Evolutionary conservation across 2,888 invertebrate genomes (phyloP), one percentile per base, ranked within the genome.

Genomic region (Watsonalla cultraria): DNA sequence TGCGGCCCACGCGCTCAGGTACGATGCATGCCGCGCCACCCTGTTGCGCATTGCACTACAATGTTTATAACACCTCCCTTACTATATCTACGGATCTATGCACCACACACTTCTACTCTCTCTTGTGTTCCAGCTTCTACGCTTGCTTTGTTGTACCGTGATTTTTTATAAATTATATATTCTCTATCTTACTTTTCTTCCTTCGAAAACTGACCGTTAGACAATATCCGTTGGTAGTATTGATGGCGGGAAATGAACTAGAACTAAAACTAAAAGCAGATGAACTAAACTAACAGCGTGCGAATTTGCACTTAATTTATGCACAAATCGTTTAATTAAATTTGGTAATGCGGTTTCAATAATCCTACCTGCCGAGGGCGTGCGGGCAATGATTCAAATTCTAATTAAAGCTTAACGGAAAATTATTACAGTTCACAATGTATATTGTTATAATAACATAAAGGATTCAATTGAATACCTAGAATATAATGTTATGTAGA

Each of bases 11-110:
- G 78, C 77, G 76, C 71, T 74, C 77, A 84, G 84, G 85, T 84
- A 84, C 74, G 67, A 70, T 67, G 68, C 65, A 64, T 62, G 62
- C 70, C 70, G 71, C 76, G 72, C 84, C 83, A 84, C 83, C 85
- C 86, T 87, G 87, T 88, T 88, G 88, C 88, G 88, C 86, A 81
- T 76, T 82, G 81, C 85, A 85, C 82, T 71, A 72, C 81, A 76
- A 82, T 83, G 84, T 84, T 84, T 82, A 82, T 80, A 61, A 71
- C 59, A 47, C 39, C 14, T 6, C 49, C 24, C 13, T 52, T 45
- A 46, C 51, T 37, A 37, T 13, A 11, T 11, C 42, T 9, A 42
- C 37, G 42, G 42, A 42, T 11, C 42, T 42, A 42, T 42, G 42
- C 42, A 11, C 9, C 42, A 11, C 1, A 8, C 11, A 11, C 42